Evolutionary conservation across 2,113 vertebrate genomes (phyloP).

Genomic region (Oriolus oriolus): DNA sequence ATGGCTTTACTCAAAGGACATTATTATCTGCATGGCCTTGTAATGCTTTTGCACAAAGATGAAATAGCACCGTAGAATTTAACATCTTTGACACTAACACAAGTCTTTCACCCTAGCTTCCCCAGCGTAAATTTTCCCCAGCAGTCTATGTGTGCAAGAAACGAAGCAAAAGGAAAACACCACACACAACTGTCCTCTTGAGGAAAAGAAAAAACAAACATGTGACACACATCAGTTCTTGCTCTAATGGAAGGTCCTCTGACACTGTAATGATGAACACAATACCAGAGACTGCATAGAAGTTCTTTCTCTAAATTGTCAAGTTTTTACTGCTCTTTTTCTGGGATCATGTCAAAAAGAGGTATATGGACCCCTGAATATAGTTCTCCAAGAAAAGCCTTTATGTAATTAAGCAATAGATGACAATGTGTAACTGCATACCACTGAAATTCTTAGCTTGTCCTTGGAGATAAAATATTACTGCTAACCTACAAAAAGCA

Average conservation of each 20-base stretch:
- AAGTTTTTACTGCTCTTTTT: neutral
- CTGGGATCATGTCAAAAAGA: neutral
- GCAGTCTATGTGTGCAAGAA: neutral
- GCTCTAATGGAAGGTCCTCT: neutral
- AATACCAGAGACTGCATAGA: neutral
- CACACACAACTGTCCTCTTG: neutral
- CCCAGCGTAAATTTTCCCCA: neutral
- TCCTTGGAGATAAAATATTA: neutral
- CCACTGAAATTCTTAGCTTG: neutral
- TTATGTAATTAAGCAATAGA: neutral
- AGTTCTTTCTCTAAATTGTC: neutral
- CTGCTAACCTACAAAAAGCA: neutral
- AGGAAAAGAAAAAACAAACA: rapidly evolving
- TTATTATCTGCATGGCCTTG: neutral
- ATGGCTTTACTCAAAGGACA: neutral
- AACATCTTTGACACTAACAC: neutral
- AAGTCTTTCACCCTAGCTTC: neutral
- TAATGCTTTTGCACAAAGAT: neutral
- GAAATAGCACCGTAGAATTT: neutral
- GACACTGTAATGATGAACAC: neutral
- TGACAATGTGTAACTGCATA: neutral
- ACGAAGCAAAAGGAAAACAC: neutral
- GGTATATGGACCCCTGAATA: neutral
- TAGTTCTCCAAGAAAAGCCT: neutral
- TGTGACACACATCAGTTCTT: neutral